phyloP scores from a whole-genome alignment of 2,888 invertebrate species.

The Chloroclysta siterata region DNA sequence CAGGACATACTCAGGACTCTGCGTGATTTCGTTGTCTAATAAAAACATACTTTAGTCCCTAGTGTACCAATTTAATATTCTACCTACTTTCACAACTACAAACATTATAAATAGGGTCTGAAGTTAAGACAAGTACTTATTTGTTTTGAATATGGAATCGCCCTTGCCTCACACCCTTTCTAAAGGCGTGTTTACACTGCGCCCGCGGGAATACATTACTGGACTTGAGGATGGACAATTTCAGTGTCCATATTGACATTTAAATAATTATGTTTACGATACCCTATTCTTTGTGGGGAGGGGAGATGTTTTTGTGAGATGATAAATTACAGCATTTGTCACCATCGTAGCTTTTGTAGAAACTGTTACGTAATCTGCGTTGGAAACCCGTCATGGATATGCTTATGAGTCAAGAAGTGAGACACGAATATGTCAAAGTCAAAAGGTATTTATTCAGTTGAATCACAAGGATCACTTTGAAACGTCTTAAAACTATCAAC shows the following conservation, averaged over 20 bases:
- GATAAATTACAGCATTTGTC: conserved; percentile 14
- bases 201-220: conserved; percentile 68
- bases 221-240: conserved; percentile 71
- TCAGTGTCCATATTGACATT: conserved; percentile 72
- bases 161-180: conserved; percentile 29
- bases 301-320: conserved; percentile 21
- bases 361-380: neutral
- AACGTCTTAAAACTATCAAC: no score
- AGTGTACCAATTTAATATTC: neutral
- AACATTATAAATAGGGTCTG: neutral
- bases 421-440: no score
- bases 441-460: no score
- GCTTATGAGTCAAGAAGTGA: no score
- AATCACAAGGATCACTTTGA: no score
- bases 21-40: neutral
- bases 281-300: conserved; percentile 14
- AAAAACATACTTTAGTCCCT: neutral
- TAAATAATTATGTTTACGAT: conserved; percentile 70
- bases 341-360: neutral
- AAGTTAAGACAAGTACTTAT: neutral
- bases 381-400: no score
- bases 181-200: conserved; percentile 62
- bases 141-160: neutral
- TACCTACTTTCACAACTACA: neutral
- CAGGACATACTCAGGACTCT: no score